Evolutionary conservation across 2,113 vertebrate genomes (phyloP).

Genomic region (Phyllostomus hastatus): DNA sequence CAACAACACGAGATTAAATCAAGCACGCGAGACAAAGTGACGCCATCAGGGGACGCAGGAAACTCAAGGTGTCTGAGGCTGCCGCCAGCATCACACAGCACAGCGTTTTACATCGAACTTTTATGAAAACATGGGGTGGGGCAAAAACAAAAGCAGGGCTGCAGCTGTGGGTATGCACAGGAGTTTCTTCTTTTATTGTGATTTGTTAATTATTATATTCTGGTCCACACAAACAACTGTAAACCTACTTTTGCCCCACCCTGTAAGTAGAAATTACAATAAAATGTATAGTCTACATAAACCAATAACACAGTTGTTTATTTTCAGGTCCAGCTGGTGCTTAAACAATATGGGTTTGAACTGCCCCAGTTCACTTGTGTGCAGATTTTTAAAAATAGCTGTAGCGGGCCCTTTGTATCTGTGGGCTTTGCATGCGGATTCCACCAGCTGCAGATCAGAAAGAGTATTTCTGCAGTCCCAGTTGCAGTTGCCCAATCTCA

Average conservation of each 20-base stretch:
- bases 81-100: too few relatives aligned
- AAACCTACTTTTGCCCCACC: too few relatives aligned
- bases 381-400: too few relatives aligned
- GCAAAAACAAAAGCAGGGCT: neutral
- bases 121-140: neutral
- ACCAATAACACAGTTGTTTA: neutral
- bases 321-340: neutral
- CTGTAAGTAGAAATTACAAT: neutral
- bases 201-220: neutral
- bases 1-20: neutral
- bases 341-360: neutral
- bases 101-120: too few relatives aligned
- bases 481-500: neutral
- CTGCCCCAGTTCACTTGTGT: neutral
- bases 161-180: neutral
- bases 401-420: neutral
- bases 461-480: neutral
- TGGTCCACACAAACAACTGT: neutral
- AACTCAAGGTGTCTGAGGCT: neutral
- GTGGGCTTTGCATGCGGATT: too few relatives aligned
- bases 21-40: too few relatives aligned
- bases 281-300: neutral
- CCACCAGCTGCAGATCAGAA: neutral
- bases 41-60: too few relatives aligned
- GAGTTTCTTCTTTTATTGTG: neutral